Evolutionary conservation across 2,797 vertebrate species (phyloP).

Genomic region (Acipenser ruthenus): DNA sequence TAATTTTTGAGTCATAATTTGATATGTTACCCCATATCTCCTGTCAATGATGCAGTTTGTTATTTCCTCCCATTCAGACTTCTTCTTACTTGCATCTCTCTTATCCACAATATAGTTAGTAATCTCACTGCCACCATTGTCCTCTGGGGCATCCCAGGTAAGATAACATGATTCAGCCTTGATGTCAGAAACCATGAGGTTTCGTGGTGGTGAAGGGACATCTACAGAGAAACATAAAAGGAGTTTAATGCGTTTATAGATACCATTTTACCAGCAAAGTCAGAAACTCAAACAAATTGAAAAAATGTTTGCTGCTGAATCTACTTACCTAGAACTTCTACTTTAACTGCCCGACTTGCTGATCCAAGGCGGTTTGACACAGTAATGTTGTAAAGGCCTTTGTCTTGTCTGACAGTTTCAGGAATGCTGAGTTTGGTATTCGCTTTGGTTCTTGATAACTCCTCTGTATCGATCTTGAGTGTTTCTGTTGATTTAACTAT

Average conservation of each 20-base stretch:
- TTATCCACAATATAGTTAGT: constrained; percentile 87
- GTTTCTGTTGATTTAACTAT: constrained; percentile 69
- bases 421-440: constrained; percentile 76
- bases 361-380: constrained; percentile 80
- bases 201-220: constrained; percentile 84
- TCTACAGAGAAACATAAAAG: constrained; percentile 53
- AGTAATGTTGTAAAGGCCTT: constrained; percentile 75
- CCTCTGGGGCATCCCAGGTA: constrained; percentile 87
- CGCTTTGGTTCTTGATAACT: constrained; percentile 73
- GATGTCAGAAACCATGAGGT: constrained; percentile 81
- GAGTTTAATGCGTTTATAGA: too few species aligned
- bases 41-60: constrained; percentile 79
- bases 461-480: constrained; percentile 78
- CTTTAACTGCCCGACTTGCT: constrained; percentile 60
- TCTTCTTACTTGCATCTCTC: constrained; percentile 92
- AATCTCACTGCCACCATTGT: constrained; percentile 94
- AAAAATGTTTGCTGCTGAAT: neutral
- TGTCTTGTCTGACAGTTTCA: constrained; percentile 70
- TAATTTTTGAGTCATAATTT: too few species aligned
- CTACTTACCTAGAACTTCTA: constrained; percentile 63
- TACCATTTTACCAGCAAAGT: too few species aligned
- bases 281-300: too few species aligned
- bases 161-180: constrained; percentile 88
- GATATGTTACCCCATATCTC: constrained; percentile 68
- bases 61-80: constrained; percentile 84